phyloP scores from a whole-genome alignment of 2,113 vertebrate genomes.

The Suncus etruscus region DNA sequence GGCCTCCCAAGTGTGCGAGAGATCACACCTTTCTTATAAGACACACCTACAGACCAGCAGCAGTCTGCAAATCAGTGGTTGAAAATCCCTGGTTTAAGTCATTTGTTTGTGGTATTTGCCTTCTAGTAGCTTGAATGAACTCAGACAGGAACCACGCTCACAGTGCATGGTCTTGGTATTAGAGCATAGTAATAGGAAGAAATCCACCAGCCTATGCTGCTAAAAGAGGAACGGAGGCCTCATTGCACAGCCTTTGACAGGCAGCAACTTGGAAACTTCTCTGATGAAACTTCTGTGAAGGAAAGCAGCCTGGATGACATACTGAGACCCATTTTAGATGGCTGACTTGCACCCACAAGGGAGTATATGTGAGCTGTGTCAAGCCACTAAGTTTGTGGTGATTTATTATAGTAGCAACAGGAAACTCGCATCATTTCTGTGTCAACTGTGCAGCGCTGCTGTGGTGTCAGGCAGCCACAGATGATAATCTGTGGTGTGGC shows the following conservation, averaged over 20 bases:
- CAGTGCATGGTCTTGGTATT: not conserved
- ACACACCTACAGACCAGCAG: too few species aligned
- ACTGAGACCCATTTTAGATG: not conserved
- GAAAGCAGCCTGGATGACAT: not conserved
- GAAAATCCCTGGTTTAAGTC: not conserved
- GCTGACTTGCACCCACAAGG: not conserved
- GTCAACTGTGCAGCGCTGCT: not conserved
- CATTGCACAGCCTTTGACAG: not conserved
- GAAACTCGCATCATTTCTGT: not conserved
- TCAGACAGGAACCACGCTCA: not conserved
- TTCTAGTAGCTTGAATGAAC: not conserved
- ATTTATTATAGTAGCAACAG: not conserved
- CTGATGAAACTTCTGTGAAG: not conserved
- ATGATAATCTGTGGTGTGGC: not conserved
- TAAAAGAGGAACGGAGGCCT: not conserved
- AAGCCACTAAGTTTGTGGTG: not conserved
- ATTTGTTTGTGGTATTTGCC: not conserved
- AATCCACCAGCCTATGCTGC: fast-evolving
- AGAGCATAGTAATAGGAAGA: not conserved
- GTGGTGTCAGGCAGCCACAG: not conserved
- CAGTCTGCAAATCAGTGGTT: too few species aligned
- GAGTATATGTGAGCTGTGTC: not conserved
- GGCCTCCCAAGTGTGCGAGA: not conserved
- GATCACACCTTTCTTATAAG: not conserved
- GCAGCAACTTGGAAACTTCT: not conserved